Percentiles rank a stretch among this genome's conserved stretches.
Conservation (phyloP, 2,888 invertebrate genomes). For the Allolobophora icterica region DNA sequence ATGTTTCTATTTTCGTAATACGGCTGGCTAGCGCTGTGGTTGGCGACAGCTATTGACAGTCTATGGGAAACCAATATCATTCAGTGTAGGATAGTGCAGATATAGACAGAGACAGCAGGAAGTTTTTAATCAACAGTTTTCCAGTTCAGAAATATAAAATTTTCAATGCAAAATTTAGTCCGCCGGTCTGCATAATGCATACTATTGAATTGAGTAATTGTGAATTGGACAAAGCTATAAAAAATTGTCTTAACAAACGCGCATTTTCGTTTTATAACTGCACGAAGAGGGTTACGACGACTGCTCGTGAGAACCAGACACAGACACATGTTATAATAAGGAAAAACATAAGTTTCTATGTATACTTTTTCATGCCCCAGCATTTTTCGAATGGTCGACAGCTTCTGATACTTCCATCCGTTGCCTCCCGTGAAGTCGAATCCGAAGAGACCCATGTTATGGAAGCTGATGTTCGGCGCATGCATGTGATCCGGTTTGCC, state of each 20-base stretch:
- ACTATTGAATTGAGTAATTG: too few species aligned
- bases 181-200: neutral
- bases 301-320: neutral
- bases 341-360: neutral
- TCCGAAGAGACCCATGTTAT: slow-evolving; percentile 9
- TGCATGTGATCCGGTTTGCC: slow-evolving; percentile 22
- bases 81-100: too few species aligned
- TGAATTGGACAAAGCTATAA: too few species aligned
- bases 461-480: slow-evolving; percentile 27
- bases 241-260: too few species aligned
- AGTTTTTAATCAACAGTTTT: neutral
- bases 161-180: too few species aligned
- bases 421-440: slow-evolving; percentile 12
- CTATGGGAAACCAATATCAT: too few species aligned
- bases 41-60: too few species aligned
- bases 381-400: slow-evolving; percentile 21
- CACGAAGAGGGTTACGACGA: neutral
- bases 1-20: too few species aligned
- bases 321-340: neutral
- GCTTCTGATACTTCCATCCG: slow-evolving; percentile 26
- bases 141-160: neutral
- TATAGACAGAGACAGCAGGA: neutral
- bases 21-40: too few species aligned
- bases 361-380: neutral
- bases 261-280: too few species aligned